phyloP scores from a whole-genome alignment of 2,797 vertebrate genomes.

The Threskiornis aethiopicus region DNA sequence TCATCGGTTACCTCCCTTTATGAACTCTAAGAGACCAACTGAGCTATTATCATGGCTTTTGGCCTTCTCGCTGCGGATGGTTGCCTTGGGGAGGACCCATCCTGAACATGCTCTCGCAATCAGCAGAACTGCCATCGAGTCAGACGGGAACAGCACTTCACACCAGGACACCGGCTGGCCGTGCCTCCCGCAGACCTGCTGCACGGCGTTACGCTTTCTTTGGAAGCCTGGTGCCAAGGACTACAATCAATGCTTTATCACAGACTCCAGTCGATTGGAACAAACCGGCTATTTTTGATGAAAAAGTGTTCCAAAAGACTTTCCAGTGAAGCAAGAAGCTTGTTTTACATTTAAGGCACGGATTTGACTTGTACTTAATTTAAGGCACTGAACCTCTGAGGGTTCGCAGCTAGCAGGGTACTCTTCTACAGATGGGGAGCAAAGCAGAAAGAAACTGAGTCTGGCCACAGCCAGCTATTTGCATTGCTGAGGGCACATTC shows the following conservation, averaged over 20 bases:
- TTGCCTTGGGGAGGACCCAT: not conserved
- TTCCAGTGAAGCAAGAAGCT: not conserved
- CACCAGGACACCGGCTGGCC: accelerated
- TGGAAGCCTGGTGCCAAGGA: not conserved
- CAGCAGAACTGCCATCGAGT: not conserved
- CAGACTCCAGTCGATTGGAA: not conserved
- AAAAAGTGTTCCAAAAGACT: not conserved
- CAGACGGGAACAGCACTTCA: not conserved
- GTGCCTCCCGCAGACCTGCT: not conserved
- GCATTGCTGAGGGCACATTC: not conserved
- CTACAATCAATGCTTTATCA: not conserved
- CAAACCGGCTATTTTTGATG: not conserved
- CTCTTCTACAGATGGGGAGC: not conserved
- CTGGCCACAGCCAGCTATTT: not conserved
- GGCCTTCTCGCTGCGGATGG: not conserved
- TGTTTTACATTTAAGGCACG: not conserved
- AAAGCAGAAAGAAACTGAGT: not conserved
- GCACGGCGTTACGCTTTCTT: not conserved
- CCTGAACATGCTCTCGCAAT: not conserved
- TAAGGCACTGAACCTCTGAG: not conserved
- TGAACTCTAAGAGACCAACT: not conserved
- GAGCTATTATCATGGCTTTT: not conserved
- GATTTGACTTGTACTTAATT: not conserved
- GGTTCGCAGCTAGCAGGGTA: not conserved
- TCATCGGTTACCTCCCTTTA: not conserved